Conservation (phyloP, 2,797 vertebrate species). For the Clarias laeviceps region DNA sequence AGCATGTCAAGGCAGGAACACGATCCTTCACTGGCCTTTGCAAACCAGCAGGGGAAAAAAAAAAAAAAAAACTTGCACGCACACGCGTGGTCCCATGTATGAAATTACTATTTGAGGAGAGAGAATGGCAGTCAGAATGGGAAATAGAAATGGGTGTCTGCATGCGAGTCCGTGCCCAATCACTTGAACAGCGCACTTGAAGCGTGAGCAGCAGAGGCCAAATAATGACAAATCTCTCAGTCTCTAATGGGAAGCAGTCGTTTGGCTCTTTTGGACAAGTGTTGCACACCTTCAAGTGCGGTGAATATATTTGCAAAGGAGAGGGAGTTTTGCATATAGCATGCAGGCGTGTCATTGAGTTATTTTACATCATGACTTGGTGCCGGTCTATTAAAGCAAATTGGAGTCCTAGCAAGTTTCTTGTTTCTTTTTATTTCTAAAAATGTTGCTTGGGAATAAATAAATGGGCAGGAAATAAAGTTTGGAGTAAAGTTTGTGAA, state of each 20-base stretch:
- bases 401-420: constrained; percentile 9
- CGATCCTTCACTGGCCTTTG: constrained; percentile 65
- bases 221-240: constrained; percentile 68
- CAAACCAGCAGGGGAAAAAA: constrained; percentile 64
- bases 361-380: constrained; percentile 40
- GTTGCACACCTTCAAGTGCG: constrained; percentile 55
- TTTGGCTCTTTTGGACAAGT: constrained; percentile 49
- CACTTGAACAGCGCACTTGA: constrained; percentile 76
- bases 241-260: constrained; percentile 52
- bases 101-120: constrained; percentile 71
- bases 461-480: neutral
- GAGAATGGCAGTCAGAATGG: constrained; percentile 66
- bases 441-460: no score
- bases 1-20: constrained; percentile 70
- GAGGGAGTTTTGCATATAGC: constrained; percentile 44
- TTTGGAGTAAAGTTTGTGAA: neutral
- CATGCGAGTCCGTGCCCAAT: constrained; percentile 76
- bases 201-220: constrained; percentile 67
- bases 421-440: neutral
- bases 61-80: constrained; percentile 15
- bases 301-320: constrained; percentile 65
- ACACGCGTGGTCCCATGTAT: constrained; percentile 62
- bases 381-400: constrained; percentile 38
- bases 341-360: constrained; percentile 39
- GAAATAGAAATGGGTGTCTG: constrained; percentile 65